Conservation (phyloP, 2,113 vertebrate genomes). For the Calonectris borealis region DNA sequence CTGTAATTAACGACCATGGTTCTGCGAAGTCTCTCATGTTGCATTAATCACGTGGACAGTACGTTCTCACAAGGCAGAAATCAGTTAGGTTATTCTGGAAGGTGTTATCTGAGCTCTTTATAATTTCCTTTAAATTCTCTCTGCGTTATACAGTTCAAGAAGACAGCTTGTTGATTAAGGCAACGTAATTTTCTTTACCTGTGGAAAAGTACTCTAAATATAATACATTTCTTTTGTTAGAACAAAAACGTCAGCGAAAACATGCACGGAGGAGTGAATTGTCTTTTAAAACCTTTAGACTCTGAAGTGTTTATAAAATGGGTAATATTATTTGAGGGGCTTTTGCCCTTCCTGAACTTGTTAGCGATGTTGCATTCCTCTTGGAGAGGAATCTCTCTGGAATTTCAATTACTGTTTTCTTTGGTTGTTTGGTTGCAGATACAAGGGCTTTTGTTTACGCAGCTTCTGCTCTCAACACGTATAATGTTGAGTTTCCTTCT, state of each 20-base stretch:
- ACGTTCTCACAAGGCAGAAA: neutral
- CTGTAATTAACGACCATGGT: neutral
- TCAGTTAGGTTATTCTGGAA: neutral
- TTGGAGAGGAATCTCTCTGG: neutral
- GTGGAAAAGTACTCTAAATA: rapidly evolving
- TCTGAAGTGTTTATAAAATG: neutral
- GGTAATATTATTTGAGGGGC: rapidly evolving
- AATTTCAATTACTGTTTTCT: neutral
- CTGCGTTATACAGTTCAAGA: neutral
- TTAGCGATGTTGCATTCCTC: rapidly evolving
- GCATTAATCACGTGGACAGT: rapidly evolving
- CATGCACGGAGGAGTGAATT: neutral
- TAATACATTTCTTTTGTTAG: neutral
- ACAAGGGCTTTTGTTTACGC: rapidly evolving
- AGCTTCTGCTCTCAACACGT: rapidly evolving
- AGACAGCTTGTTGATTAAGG: neutral
- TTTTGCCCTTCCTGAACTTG: neutral
- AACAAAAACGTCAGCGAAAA: neutral
- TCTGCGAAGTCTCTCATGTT: neutral
- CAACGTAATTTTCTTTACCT: rapidly evolving
- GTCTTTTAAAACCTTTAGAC: neutral
- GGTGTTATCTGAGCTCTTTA: neutral
- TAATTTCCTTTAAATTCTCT: neutral
- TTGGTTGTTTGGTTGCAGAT: neutral
- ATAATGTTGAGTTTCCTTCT: neutral